Evolutionary conservation across 2,113 vertebrate genomes (phyloP), one percentile per base, ranked within the genome.

Genomic region (Saimiri boliviensis): DNA sequence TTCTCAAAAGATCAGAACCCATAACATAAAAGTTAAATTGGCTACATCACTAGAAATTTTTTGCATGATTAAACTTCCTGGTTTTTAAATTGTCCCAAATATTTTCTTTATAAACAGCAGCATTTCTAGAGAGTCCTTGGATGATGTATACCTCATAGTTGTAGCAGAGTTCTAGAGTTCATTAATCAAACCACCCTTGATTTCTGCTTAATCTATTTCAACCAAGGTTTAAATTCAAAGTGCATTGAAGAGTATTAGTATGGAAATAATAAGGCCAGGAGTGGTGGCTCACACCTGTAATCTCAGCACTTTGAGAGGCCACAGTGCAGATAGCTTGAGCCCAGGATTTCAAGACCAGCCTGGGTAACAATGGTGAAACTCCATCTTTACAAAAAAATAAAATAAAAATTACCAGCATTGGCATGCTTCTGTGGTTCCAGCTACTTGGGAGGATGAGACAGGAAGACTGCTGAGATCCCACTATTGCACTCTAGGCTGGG

Each of bases 191-290:
- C 19, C 73, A 76, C 23, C 58, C 54, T 86, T 91, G 52, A 82
- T 93, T 96, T 95, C 85, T 82, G 19, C 42, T 60, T 71, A 71
- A 49, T 35, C 32, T 63, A 25, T 35, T 94, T 86, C n/a, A 96
- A 58, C 56, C 95, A 63, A 88, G 2, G 7, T 91, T 88, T 91
- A 63, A 96, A 92, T 95, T 96, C 93, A 94, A 56, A 90, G 82
- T 35, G 52, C 63, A 47, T 0, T 32, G 30, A 83, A 52, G 4
- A 93, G 4, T 20, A 37, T 56, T 84, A 37, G 96, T 85, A 85
- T 81, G 27, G 93, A 97, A 94, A 58, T 13, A 73, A 11, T 73
- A 66, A 73, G 70, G 54, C 35, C 47, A 73, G 60, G 5, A 13
- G 12, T 63, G 60, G 27, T 63, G 60, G 60, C 60, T 63, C 13